Conservation (phyloP, 1,140 invertebrate genomes). For the Drosophila pruinosa region DNA sequence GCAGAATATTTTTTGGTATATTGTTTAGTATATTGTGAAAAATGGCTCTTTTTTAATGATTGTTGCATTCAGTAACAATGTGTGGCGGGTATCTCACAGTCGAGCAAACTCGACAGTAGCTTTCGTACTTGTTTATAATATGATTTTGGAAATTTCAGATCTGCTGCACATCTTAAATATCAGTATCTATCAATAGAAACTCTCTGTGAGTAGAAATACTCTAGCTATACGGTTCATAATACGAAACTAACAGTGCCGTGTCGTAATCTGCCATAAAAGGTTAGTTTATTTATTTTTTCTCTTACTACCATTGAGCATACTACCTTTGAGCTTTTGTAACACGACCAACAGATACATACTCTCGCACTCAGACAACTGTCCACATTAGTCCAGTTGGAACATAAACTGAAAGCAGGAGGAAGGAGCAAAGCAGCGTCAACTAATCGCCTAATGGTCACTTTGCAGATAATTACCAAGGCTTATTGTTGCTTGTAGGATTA, state of each 20-base stretch:
- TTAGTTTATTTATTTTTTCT: background rate
- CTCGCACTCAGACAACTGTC: background rate
- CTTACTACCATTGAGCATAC: conserved; percentile 9
- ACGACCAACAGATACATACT: background rate
- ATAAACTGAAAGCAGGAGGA: background rate
- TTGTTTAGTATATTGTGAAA: too few species aligned
- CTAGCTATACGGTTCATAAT: background rate
- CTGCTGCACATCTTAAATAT: too few species aligned
- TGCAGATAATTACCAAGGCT: conserved; percentile 81
- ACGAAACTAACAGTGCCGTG: background rate
- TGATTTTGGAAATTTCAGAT: too few species aligned
- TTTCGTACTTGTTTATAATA: too few species aligned
- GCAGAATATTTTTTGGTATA: too few species aligned
- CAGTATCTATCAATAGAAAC: too few species aligned
- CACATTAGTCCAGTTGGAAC: conserved; percentile 8
- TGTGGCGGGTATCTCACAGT: too few species aligned
- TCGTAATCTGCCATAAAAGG: conserved; percentile 4
- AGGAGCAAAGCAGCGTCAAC: conserved; percentile 57
- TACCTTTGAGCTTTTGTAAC: conserved; percentile 10
- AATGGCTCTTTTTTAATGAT: too few species aligned
- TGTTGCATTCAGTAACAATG: too few species aligned
- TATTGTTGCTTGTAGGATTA: conserved; percentile 78
- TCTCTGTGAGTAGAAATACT: too few species aligned
- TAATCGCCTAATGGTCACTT: conserved; percentile 81
- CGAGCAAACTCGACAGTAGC: too few species aligned